These are phyloP conservation scores for Parazoanthus darwini DNA, from an alignment of 92 coral and sea anemone species.

Conservation along the genomic window DNA sequence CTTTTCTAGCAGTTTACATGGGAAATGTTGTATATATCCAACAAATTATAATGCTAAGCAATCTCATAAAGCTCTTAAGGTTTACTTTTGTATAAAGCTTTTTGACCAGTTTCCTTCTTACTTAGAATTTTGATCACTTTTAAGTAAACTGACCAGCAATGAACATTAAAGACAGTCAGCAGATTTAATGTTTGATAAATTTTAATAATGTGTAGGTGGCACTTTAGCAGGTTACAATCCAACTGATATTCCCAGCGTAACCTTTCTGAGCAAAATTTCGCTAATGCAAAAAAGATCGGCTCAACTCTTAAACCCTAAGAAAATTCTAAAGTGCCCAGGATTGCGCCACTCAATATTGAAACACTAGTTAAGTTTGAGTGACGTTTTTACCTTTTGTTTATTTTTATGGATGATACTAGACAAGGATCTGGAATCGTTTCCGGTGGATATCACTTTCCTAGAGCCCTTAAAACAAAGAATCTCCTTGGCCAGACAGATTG, in stretches of 20 bases:
- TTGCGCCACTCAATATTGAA: no score
- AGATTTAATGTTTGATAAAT: no score
- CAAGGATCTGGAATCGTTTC: slow-evolving; percentile 83
- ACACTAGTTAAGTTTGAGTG: neutral
- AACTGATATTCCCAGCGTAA: no score
- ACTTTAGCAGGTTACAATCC: no score
- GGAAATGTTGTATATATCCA: slow-evolving; percentile 12
- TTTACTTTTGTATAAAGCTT: no score
- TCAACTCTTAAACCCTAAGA: neutral
- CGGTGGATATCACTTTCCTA: slow-evolving; percentile 73
- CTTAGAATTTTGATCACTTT: no score
- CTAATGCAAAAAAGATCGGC: neutral
- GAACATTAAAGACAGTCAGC: no score
- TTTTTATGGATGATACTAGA: slow-evolving; percentile 44
- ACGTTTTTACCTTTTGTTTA: neutral
- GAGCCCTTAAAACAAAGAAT: slow-evolving; percentile 68
- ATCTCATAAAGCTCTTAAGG: no score
- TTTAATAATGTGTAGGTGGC: no score
- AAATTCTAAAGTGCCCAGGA: neutral
- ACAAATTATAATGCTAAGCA: neutral
- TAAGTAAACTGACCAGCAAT: no score
- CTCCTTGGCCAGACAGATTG: slow-evolving; percentile 83
- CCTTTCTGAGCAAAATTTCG: neutral
- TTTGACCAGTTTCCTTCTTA: no score
- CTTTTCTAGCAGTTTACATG: slow-evolving; percentile 8